Evolutionary conservation across 2,797 vertebrate species (phyloP), one percentile per base, ranked within the genome.

Genomic region (Notolabrus celidotus): DNA sequence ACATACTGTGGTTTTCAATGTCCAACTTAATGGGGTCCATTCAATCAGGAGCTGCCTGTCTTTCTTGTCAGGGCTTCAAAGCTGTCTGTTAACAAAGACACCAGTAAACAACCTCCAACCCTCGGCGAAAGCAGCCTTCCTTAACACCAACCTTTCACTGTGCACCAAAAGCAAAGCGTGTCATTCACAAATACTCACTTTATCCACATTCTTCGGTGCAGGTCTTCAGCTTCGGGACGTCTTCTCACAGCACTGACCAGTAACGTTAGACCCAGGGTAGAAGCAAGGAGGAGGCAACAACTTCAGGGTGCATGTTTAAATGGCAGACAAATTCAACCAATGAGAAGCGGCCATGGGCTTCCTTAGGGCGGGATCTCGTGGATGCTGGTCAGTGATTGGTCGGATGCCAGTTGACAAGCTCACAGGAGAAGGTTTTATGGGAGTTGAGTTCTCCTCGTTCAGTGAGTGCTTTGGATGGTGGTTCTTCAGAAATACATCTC

Each of bases 121-220:
- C 2, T 56, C 23, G 29, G 7, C 3, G 22, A 53, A 62, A 83
- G 36, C 27, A 46, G 45, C 23, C 46, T 29, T 22, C 19, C 17
- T 8, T 34, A 29, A 52, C n/a, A 22, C 39, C 22, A 56, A 65
- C 4, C 62, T 64, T 27, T 64, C 20, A 39, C 34, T 2, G 47
- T 7, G 12, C 38, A 19, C 0, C 38, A 6, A 57, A 62, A 69
- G 19, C 38, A 61, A 10, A 50, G 19, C 36, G 58, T 86, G 90
- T 86, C 89, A 92, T 58, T 47, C 1, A 36, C 10, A 66, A 84
- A 86, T 84, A 94, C 94, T 93, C 83, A 94, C 94, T 90, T 86
- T 86, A 86, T 88, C 84, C 79, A 80, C 92, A 93, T 94, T 91
- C 67, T 93, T 86, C 52, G 71, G 59, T 34, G 78, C 71, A 65